Evolutionary conservation across 37 sponge, comb jelly and placozoan species (phyloP).

Genomic region (Chondrilla cf. caribensis): DNA sequence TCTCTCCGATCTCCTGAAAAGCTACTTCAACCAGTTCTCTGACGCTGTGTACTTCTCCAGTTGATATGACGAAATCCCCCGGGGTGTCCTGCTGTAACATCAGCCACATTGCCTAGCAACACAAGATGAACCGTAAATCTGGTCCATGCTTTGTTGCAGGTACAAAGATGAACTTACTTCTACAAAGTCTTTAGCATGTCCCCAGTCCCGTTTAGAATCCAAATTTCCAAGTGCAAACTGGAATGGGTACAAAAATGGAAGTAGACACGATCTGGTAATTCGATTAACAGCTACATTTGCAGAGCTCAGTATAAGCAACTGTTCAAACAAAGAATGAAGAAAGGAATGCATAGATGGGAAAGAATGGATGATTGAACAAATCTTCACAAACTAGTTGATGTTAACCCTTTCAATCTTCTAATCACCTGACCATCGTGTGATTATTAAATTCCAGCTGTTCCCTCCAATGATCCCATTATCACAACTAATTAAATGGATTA

Average conservation of each 20-base stretch:
- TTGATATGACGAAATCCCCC: slow-evolving; percentile 83
- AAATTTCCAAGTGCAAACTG: slow-evolving; percentile 83
- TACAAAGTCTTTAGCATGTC: slow-evolving; percentile 92
- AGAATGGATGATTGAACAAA: too few species aligned
- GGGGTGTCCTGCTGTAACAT: slow-evolving; percentile 88
- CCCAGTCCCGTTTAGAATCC: slow-evolving; percentile 91
- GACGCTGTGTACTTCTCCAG: slow-evolving; percentile 84
- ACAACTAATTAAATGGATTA: too few species aligned
- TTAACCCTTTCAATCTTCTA: too few species aligned
- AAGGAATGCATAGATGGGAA: not conserved
- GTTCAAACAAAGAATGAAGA: not conserved
- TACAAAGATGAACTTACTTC: slow-evolving; percentile 39
- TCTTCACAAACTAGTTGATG: too few species aligned
- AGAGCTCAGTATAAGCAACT: too few species aligned
- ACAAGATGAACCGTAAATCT: not conserved
- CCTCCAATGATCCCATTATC: too few species aligned
- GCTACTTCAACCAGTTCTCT: slow-evolving; percentile 79
- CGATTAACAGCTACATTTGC: too few species aligned
- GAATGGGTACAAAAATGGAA: not conserved
- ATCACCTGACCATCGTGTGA: too few species aligned
- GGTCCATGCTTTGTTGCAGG: too few species aligned
- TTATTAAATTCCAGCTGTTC: too few species aligned
- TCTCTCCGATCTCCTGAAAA: slow-evolving; percentile 61
- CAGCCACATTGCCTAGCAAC: slow-evolving; percentile 86
- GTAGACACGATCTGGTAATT: too few species aligned